These are phyloP conservation scores for Sinocyclocheilus anshuiensis DNA, from an alignment of 2,113 vertebrate genomes.

Conservation along the genomic window DNA sequence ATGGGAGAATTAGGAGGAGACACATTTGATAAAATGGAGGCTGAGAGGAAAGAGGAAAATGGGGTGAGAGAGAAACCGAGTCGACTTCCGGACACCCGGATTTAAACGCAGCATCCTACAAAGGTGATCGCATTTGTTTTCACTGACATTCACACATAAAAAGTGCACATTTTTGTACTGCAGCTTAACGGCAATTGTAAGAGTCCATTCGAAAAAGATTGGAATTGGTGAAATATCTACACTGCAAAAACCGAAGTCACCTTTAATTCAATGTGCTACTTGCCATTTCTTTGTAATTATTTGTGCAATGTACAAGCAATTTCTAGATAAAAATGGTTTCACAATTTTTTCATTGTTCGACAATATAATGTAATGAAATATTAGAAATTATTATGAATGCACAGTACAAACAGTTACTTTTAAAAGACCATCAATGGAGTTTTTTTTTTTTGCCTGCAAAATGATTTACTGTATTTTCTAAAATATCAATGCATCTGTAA, in stretches of 20 bases:
- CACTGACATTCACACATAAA: not conserved
- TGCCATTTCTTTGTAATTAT: no score
- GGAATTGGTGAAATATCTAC: not conserved
- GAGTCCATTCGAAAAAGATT: not conserved
- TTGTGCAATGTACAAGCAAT: no score
- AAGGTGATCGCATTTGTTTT: no score
- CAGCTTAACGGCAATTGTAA: not conserved
- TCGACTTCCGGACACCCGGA: not conserved
- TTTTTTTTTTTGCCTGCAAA: not conserved
- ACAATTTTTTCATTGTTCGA: no score
- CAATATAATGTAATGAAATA: no score
- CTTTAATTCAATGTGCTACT: no score
- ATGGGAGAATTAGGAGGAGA: slow-evolving; percentile 66
- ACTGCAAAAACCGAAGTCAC: no score
- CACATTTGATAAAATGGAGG: slow-evolving; percentile 43
- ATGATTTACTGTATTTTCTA: not conserved
- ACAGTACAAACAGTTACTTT: no score
- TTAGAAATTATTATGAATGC: no score
- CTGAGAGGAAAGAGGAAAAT: slow-evolving; percentile 37
- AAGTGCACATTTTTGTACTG: not conserved
- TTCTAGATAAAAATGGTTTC: no score
- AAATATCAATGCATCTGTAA: not conserved
- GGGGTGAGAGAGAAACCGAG: not conserved
- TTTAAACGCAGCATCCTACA: not conserved
- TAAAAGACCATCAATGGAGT: no score